phyloP scores from a whole-genome alignment of 2,888 invertebrate species.

The Helobdella robusta region DNA sequence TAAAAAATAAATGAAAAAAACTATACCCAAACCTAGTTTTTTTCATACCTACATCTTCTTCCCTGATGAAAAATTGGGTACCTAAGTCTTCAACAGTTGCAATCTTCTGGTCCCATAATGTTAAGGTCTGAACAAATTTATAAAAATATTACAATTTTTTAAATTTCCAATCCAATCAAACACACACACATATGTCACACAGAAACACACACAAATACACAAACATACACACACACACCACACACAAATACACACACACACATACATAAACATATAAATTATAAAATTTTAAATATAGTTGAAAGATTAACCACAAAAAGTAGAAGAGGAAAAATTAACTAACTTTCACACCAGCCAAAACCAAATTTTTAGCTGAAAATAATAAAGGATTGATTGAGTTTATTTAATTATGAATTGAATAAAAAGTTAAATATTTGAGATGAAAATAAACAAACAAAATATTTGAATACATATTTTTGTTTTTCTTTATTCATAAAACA shows the following conservation, averaged over 20 bases:
- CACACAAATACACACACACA: no score
- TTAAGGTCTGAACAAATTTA: constrained; percentile 41
- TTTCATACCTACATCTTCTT: constrained; percentile 40
- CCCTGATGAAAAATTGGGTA: constrained; percentile 46
- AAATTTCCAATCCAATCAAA: neutral
- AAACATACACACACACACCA: no score
- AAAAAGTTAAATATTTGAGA: neutral
- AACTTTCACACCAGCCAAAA: constrained; percentile 48
- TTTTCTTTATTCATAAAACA: neutral
- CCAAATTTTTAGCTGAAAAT: constrained; percentile 47
- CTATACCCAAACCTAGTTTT: constrained; percentile 18
- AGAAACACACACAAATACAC: no score
- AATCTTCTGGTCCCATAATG: constrained; percentile 42
- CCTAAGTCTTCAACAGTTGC: constrained; percentile 42
- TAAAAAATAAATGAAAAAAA: constrained; percentile 5
- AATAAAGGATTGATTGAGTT: no score
- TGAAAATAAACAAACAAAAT: neutral
- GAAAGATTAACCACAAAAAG: neutral
- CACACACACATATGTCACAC: no score
- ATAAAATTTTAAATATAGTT: neutral
- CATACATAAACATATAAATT: no score
- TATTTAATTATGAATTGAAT: neutral
- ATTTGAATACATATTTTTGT: neutral
- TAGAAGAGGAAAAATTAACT: neutral
- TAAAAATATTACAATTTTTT: constrained; percentile 19